These are phyloP conservation scores for Anodontia alba DNA, from an alignment of 2,888 invertebrate genomes.

Conservation along the genomic window DNA sequence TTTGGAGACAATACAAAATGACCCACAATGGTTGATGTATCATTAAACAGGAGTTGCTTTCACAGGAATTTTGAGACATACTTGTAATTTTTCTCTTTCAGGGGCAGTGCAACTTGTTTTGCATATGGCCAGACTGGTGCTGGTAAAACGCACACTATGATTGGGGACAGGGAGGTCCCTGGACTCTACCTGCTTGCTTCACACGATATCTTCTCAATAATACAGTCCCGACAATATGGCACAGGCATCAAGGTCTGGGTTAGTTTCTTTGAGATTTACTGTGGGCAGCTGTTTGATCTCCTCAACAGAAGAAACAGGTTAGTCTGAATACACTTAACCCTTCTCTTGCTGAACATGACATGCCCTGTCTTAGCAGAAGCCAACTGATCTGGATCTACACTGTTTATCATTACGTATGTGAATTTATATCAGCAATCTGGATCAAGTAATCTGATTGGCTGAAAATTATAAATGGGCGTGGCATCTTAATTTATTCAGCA, in stretches of 20 bases:
- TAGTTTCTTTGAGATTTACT: constrained; percentile 85
- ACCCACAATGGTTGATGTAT: too few species aligned
- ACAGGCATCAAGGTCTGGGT: constrained; percentile 80
- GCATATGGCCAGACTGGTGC: constrained; percentile 84
- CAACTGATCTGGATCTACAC: not conserved
- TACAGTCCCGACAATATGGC: constrained; percentile 74
- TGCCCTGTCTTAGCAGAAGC: too few species aligned
- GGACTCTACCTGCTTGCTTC: constrained; percentile 83
- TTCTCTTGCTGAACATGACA: too few species aligned
- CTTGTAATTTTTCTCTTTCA: constrained; percentile 53
- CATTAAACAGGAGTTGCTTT: too few species aligned
- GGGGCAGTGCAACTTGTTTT: constrained; percentile 83
- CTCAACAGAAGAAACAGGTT: constrained; percentile 83
- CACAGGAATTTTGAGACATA: too few species aligned
- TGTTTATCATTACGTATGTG: too few species aligned
- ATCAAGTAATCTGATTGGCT: too few species aligned
- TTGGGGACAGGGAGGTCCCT: constrained; percentile 78
- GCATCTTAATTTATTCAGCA: too few species aligned
- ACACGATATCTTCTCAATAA: constrained; percentile 79
- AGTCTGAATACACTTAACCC: too few species aligned
- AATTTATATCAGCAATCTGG: too few species aligned
- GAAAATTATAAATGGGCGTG: too few species aligned
- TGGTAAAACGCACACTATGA: constrained; percentile 84
- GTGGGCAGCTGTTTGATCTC: constrained; percentile 84
- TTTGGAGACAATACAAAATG: too few species aligned